Percentiles rank a stretch among this genome's conserved stretches.
Evolutionary conservation across 2,888 invertebrate genomes (phyloP).

Genomic region (Heliconius ismenius): DNA sequence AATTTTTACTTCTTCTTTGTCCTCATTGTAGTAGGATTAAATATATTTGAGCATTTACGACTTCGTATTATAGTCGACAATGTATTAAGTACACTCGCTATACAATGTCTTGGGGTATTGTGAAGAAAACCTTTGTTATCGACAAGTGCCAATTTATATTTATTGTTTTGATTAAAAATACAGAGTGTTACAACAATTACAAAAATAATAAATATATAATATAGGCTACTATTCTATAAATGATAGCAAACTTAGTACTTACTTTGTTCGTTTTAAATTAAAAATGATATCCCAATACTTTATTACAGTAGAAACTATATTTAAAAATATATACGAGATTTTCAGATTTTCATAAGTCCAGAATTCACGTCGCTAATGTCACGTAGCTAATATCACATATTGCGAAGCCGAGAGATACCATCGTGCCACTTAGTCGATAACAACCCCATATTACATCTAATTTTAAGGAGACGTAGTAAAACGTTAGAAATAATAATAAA

Average conservation of each 20-base stretch:
- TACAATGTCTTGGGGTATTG: slow-evolving; percentile 4
- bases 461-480: neutral
- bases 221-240: too few relatives aligned
- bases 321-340: neutral
- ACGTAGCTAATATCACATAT: slow-evolving; percentile 17
- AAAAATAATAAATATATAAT: too few relatives aligned
- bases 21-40: slow-evolving; percentile 13
- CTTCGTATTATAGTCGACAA: slow-evolving; percentile 13
- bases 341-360: neutral
- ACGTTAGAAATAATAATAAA: neutral
- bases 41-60: slow-evolving; percentile 13
- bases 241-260: too few relatives aligned
- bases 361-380: slow-evolving; percentile 14
- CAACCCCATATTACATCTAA: neutral
- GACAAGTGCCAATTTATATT: neutral
- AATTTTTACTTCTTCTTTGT: neutral
- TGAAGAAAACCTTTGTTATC: neutral
- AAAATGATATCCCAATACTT: too few relatives aligned
- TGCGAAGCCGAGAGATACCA: neutral
- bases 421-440: slow-evolving; percentile 6
- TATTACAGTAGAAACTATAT: too few relatives aligned
- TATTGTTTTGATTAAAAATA: neutral
- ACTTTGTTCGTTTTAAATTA: too few relatives aligned
- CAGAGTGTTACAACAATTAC: too few relatives aligned
- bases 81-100: neutral